Conservation (phyloP, 1,140 invertebrate genomes). For the Coenobita brevimanus region DNA sequence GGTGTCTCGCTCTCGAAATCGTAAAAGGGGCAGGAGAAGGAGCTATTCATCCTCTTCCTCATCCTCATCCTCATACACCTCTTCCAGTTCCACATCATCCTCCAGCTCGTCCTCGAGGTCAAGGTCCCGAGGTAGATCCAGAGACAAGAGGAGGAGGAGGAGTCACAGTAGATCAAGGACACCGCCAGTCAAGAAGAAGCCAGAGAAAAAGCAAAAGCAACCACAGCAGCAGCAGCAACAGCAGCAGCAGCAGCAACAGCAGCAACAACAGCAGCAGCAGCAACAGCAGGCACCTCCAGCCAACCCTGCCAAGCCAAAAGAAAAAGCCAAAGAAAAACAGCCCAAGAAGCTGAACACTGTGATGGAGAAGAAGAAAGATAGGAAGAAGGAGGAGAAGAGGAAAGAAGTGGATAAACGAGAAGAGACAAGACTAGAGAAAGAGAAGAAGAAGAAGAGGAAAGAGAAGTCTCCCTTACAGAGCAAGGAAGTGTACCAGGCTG, state of each 20-base stretch:
- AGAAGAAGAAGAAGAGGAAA: conserved; percentile 57
- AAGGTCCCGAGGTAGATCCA: conserved; percentile 61
- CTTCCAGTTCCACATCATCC: conserved; percentile 59
- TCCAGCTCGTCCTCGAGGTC: conserved; percentile 69
- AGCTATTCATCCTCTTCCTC: conserved; percentile 59
- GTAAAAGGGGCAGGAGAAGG: conserved; percentile 59
- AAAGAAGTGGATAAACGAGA: conserved; percentile 54
- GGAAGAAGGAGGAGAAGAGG: conserved; percentile 58
- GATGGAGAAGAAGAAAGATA: conserved; percentile 74
- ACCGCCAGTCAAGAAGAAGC: conserved; percentile 57
- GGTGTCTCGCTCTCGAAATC: conserved; percentile 62
- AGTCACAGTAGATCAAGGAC: conserved; percentile 40
- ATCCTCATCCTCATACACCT: conserved; percentile 66
- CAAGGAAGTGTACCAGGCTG: conserved; percentile 93
- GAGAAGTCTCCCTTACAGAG: conserved; percentile 70
- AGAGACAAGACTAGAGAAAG: conserved; percentile 55
- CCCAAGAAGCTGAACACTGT: conserved; percentile 77
- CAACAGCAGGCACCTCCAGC: background rate
- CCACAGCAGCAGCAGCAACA: background rate
- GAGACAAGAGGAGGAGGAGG: conserved; percentile 48
- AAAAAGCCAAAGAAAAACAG: conserved; percentile 76
- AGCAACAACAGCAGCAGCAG: background rate
- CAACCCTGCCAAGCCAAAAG: conserved; percentile 67
- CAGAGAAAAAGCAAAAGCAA: conserved; percentile 49
- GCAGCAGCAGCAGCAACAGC: conserved; percentile 52